These are phyloP conservation scores for Pipistrellus nathusii DNA, from an alignment of 2,797 vertebrate species.

Conservation along the genomic window DNA sequence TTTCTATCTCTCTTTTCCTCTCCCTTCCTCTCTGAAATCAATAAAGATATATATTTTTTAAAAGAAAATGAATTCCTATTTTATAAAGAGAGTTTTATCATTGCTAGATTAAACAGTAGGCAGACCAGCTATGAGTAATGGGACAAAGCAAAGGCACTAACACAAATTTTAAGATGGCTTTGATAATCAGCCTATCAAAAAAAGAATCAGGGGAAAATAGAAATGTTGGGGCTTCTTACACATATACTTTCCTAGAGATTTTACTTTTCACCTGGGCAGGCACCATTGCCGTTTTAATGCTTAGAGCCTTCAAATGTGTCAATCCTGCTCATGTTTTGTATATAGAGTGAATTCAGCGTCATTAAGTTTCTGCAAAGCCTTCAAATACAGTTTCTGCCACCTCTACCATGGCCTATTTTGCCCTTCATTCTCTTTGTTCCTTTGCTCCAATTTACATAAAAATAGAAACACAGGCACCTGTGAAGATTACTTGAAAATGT, in stretches of 20 bases:
- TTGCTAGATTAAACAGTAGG: slow-evolving; percentile 53
- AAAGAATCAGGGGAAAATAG: slow-evolving; percentile 6
- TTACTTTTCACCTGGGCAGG: background rate
- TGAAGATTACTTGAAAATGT: background rate
- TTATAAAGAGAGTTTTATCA: slow-evolving; percentile 55
- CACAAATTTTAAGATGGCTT: slow-evolving; percentile 34
- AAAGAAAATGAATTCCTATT: background rate
- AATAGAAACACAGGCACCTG: background rate
- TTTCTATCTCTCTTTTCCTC: too few relatives aligned
- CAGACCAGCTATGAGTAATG: slow-evolving; percentile 19
- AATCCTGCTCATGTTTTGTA: background rate
- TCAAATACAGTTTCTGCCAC: slow-evolving; percentile 7
- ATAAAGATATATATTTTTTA: too few relatives aligned
- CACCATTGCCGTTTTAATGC: background rate
- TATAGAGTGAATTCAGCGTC: background rate
- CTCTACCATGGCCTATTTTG: background rate
- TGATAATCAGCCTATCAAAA: slow-evolving; percentile 42
- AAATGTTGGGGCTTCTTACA: slow-evolving; percentile 42
- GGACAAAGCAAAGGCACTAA: background rate
- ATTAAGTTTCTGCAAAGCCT: background rate
- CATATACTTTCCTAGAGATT: background rate
- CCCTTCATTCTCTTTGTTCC: background rate
- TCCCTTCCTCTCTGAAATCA: too few relatives aligned
- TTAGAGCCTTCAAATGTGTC: background rate
- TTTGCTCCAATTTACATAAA: background rate